Base-by-base conservation (phyloP, 2,888 invertebrate genomes). In the Ectropis crepuscularia region DNA sequence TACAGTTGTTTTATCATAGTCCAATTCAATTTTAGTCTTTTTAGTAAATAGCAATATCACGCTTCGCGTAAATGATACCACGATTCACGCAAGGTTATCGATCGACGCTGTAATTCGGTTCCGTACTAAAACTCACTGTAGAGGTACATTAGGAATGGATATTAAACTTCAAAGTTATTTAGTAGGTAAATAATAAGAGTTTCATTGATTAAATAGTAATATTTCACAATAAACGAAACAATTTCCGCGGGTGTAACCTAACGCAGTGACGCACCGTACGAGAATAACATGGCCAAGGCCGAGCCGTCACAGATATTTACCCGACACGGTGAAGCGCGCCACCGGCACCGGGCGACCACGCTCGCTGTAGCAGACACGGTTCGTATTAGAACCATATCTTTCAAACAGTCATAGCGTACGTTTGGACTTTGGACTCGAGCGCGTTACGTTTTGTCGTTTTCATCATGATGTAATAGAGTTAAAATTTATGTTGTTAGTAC, bases 251-350 rank as follows among this genome's bases (percentile, higher is more conserved):
- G 16, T 28, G 43, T 60, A 63, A 69, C 72, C 71, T 65, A 66
- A 60, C 69, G 47, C 37, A 55, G 55, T 73, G 73, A 74, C 70
- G 68, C 58, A 72, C 53, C 53, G 65, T 57, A 66, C 64, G 55
- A 71, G 73, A 74, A 72, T 74, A 69, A 67, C 64, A 72, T 60
- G 70, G 63, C 61, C 69, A 75, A 75, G 76, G 73, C 64, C 77
- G 74, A 53, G 63, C 36, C 57, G 42, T 53, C n/a, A 53, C 43
- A 53, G 51, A 58, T 67, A 50, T 62, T 49, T 46, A 63, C 57
- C 8, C 47, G 28, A 37, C 12, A 11, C 50, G 38, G 45, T 7
- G 38, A 42, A 42, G 37, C 41, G 53, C 55, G 16, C 9, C 16
- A 16, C 6, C 39, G 41, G 38, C 28, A 9, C 6, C 37, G 42